phyloP scores from a whole-genome alignment of 1,140 invertebrate genomes.

The Drosophila oshimai region DNA sequence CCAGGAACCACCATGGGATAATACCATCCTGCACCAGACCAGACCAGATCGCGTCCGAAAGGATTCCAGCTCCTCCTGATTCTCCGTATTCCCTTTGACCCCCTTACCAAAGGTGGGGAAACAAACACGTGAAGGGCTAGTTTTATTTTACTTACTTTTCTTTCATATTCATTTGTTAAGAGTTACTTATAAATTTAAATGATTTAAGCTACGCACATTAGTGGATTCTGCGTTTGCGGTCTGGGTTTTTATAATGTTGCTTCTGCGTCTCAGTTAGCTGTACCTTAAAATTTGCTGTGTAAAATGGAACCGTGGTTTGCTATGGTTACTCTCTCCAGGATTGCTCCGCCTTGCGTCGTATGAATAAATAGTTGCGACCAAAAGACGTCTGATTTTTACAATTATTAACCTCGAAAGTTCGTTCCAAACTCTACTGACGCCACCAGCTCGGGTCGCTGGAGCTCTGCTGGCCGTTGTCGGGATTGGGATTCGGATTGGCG shows the following conservation, averaged over 20 bases:
- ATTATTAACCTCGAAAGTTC: conserved; percentile 23
- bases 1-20: conserved; percentile 63
- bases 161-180: conserved; percentile 75
- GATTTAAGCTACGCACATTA: conserved; percentile 74
- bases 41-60: neutral
- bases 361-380: conserved; percentile 27
- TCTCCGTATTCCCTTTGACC: conserved; percentile 57
- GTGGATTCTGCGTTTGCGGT: conserved; percentile 35
- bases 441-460: conserved; percentile 67
- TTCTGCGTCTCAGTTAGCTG: neutral
- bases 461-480: conserved; percentile 67
- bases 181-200: conserved; percentile 73
- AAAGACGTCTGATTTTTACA: conserved; percentile 7
- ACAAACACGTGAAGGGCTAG: conserved; percentile 68
- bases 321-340: conserved; percentile 4
- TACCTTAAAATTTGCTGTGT: conserved; percentile 35
- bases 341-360: conserved; percentile 4
- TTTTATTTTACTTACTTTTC: conserved; percentile 78
- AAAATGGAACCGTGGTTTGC: conserved; percentile 22
- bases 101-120: conserved; percentile 80
- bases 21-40: conserved; percentile 16
- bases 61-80: conserved; percentile 8
- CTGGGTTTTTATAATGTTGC: conserved; percentile 10
- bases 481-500: conserved; percentile 30
- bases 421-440: conserved; percentile 47